Evolutionary conservation across 2,797 vertebrate genomes (phyloP).

Genomic region (Myripristis jacobus): DNA sequence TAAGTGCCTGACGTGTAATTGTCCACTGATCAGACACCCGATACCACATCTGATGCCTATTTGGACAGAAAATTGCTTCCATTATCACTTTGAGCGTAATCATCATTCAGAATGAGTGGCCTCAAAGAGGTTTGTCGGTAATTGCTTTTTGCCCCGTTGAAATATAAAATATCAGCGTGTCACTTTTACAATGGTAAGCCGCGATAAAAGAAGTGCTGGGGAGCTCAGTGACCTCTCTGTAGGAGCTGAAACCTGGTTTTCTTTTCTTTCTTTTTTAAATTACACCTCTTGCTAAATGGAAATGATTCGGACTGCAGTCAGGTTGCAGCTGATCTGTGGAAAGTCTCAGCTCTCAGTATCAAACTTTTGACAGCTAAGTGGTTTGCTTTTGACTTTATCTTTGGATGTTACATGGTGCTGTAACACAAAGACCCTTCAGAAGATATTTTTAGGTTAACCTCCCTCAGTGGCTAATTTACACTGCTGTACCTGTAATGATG

Average conservation of each 20-base stretch:
- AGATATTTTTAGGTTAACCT: too few species aligned
- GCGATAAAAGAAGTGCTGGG: slow-evolving; percentile 10
- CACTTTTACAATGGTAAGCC: slow-evolving; percentile 5
- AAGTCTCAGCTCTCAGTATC: slow-evolving; percentile 11
- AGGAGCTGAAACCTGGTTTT: too few species aligned
- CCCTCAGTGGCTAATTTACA: slow-evolving; percentile 7
- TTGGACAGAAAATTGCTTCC: slow-evolving; percentile 2
- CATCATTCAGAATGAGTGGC: slow-evolving; percentile 4
- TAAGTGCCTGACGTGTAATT: neutral
- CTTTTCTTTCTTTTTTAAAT: too few species aligned
- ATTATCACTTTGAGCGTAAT: slow-evolving; percentile 27
- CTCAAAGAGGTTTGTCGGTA: slow-evolving; percentile 26
- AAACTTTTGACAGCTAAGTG: neutral
- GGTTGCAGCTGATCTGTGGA: slow-evolving; percentile 16
- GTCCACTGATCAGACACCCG: slow-evolving; percentile 2
- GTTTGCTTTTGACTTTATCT: too few species aligned
- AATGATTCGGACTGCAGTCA: slow-evolving; percentile 32
- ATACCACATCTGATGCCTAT: neutral
- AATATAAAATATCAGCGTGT: slow-evolving; percentile 39
- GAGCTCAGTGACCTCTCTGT: slow-evolving; percentile 2
- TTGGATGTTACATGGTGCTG: too few species aligned
- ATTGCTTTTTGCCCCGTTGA: slow-evolving; percentile 29
- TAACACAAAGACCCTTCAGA: neutral
- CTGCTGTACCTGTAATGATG: neutral
- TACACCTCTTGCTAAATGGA: slow-evolving; percentile 23